phyloP scores from a whole-genome alignment of 2,113 vertebrate species.

The Formicarius rufipectus region DNA sequence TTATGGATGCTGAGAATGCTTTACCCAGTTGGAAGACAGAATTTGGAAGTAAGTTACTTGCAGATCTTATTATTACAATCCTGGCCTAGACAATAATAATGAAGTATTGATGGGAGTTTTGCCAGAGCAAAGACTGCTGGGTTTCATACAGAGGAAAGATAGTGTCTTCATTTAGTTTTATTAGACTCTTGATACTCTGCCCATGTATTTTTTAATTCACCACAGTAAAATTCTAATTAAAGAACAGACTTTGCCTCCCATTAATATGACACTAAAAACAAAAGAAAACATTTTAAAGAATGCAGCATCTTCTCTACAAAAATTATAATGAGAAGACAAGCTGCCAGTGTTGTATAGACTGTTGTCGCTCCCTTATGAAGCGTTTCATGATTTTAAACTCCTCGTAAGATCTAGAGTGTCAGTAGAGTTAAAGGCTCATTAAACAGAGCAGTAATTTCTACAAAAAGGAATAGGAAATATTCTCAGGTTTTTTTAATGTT shows the following conservation, averaged over 20 bases:
- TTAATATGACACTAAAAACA: slow-evolving; percentile 55
- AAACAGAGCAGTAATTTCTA: slow-evolving; percentile 47
- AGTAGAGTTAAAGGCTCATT: slow-evolving; percentile 59
- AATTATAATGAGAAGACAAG: slow-evolving; percentile 34
- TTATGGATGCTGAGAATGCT: background rate
- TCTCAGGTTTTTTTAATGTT: slow-evolving; percentile 29
- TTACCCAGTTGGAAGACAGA: slow-evolving; percentile 17
- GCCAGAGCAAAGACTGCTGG: slow-evolving; percentile 52
- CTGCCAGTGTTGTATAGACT: background rate
- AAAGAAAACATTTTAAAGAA: slow-evolving; percentile 43
- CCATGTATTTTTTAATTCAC: slow-evolving; percentile 68
- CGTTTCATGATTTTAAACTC: slow-evolving; percentile 36
- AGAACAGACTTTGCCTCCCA: slow-evolving; percentile 60
- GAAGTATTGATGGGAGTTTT: slow-evolving; percentile 48
- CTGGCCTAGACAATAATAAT: slow-evolving; percentile 47
- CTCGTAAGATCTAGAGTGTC: slow-evolving; percentile 29
- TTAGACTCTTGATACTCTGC: slow-evolving; percentile 55
- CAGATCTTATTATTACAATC: slow-evolving; percentile 36
- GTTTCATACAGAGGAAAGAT: slow-evolving; percentile 39
- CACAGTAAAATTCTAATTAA: slow-evolving; percentile 68
- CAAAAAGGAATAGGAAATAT: slow-evolving; percentile 45
- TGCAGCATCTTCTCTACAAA: slow-evolving; percentile 36
- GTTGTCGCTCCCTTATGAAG: slow-evolving; percentile 55
- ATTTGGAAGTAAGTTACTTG: slow-evolving; percentile 28
- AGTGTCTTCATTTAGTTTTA: slow-evolving; percentile 65